Evolutionary conservation across 1,140 invertebrate genomes (phyloP), one percentile per base, ranked within the genome.

Genomic region (Drosophila triauraria): DNA sequence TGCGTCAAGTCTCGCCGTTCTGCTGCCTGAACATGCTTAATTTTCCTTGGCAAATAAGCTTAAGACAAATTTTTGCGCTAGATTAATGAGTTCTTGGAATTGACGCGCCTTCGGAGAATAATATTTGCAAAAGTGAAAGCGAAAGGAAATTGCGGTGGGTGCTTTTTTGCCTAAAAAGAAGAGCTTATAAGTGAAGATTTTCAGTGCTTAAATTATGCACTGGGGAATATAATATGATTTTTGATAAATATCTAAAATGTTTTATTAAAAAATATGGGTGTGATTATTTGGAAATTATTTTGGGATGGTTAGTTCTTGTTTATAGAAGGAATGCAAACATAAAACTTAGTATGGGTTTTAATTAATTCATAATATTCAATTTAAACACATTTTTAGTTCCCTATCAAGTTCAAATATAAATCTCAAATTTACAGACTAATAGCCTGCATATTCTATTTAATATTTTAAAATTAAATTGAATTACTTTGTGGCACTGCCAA

Each of bases 1-100:
- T 71, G 59, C 65, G 58, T 82, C 77, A 62, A 63, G 80, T 75
- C 79, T 72, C 65, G 65, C 61, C 71, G 47, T 85, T 78, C 67
- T 62, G 78, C 75, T 67, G 53, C 56, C 64, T 64, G 62, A 54
- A 65, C 80, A 64, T 74, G 80, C 71, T 80, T 70, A 83, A 87
- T 80, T 83, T 75, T 83, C 67, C 64, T 77, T 74, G 71, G 63
- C 71, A 88, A 87, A 82, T 80, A 80, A 70, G 80, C 84, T 77
- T 77, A 88, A 80, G 72, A 80, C 60, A 74, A 65, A 78, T 82
- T 80, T 88, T 83, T 54, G 60, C 77, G 64, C 60, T 58, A 83
- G 80, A 86, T 88, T 87, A 88, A 88, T 79, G 82, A 86, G 80
- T 82, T 83, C 75, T 80, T 44, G 59, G 54, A 70, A 70, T 48